Base-by-base conservation (phyloP, 2,797 vertebrate genomes). In the Pteropus rufus region DNA sequence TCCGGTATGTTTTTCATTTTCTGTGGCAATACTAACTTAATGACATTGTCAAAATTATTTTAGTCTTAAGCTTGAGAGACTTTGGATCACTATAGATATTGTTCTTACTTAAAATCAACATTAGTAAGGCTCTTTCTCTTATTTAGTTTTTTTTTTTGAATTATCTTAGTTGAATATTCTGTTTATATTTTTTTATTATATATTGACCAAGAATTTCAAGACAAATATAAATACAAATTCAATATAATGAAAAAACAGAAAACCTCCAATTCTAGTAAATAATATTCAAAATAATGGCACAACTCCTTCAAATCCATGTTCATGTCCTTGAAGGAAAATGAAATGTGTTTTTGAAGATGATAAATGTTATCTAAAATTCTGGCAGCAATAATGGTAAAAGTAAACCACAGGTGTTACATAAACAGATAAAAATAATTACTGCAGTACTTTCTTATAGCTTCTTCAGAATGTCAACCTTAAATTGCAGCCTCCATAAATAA, bases 71-170 rank as follows among this genome's bases (percentile, higher is more conserved):
- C 23, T 92, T 87, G 44, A 31, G 58, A 64, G 62, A 29, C 65
- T 34, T 62, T 95, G 21, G 72, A 31, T 76, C 9, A 65, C 5
- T 95, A 69, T 18, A 90, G 82, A 93, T 49, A 89, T 12, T 72
- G 39, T 89, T 92, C 19, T 69, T 62, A 64, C 8, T 82, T 97
- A 83, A 86, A 95, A 92, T 79, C 89, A 97, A 79, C n/a, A n/a
- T 77, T 86, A 72, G 3, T 26, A 77, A 0, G 16, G 3, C 0
- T 89, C 3, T 24, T 86, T 86, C 6, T 65, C 4, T 18, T 54
- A 16, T 11, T 3, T 49, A 41, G 2, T 3, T 56, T 24, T 52
- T 67, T 67, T 24, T 52, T 67, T n/a, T 26, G 3, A 49, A 62
- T 34, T 73, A 83, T 34, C 19, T 73, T 73, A 58, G 1, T 86